These are phyloP conservation scores for Caenorhabditis remanei DNA, from an alignment of 1,140 invertebrate species.

Conservation along the genomic window DNA sequence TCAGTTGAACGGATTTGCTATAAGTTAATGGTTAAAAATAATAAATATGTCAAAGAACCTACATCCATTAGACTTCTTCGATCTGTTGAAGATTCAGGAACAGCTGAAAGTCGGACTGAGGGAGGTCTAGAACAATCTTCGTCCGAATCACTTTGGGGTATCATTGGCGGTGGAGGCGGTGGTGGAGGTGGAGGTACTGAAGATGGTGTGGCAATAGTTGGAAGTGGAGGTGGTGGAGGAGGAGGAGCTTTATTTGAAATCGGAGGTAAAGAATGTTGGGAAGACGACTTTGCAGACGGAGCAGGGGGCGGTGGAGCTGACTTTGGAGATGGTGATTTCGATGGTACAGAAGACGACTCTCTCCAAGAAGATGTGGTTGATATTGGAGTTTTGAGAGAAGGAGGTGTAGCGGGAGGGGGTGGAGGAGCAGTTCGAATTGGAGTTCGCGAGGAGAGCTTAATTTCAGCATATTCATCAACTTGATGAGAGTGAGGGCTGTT, in stretches of 20 bases:
- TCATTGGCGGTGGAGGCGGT: neutral
- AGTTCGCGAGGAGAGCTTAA: neutral
- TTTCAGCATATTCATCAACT: conserved; percentile 19
- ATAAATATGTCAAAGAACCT: neutral
- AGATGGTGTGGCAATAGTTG: neutral
- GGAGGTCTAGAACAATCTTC: neutral
- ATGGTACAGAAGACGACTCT: neutral
- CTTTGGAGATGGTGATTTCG: neutral
- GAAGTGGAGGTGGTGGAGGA: conserved; percentile 6
- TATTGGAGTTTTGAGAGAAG: neutral
- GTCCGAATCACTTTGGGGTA: neutral
- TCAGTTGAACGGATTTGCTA: conserved; percentile 33
- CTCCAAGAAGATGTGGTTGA: neutral
- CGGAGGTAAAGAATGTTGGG: neutral
- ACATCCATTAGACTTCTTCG: conserved; percentile 41
- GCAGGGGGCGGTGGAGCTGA: neutral
- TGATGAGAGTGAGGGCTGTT: conserved; percentile 4
- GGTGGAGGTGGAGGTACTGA: conserved; percentile 10
- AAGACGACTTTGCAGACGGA: neutral
- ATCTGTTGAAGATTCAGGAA: conserved; percentile 4
- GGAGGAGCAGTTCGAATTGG: conserved; percentile 4
- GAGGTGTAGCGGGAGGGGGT: neutral
- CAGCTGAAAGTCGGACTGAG: neutral
- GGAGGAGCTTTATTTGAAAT: conserved; percentile 1
- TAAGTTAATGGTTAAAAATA: neutral